Percentiles rank a stretch among this genome's conserved stretches.
Conservation (phyloP, 2,797 vertebrate species). For the Sarcoramphus papa region DNA sequence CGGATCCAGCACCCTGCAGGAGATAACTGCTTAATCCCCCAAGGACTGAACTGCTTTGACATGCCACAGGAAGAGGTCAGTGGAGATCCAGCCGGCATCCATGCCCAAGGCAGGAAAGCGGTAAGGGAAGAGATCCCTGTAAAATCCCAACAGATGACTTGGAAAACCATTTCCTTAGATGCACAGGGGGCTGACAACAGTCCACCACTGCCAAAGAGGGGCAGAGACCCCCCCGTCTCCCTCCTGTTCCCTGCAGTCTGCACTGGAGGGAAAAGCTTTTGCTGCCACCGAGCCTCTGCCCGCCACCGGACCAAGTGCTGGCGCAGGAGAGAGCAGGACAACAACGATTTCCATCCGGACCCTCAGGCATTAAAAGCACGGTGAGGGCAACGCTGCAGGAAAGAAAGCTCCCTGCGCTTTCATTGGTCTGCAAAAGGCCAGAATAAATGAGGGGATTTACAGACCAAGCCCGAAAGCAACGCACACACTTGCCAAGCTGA, state of each 20-base stretch:
- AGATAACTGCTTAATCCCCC: neutral
- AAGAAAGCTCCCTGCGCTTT: neutral
- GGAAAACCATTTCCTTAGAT: neutral
- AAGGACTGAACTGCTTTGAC: neutral
- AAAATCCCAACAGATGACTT: neutral
- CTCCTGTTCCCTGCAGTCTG: neutral
- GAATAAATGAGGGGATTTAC: neutral
- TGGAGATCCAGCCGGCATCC: neutral
- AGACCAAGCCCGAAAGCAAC: neutral
- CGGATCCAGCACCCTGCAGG: neutral
- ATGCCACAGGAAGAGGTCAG: neutral
- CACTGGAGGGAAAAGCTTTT: neutral
- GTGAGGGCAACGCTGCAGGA: rapidly evolving
- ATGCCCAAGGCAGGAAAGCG: neutral
- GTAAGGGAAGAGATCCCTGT: neutral
- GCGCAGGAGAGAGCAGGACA: neutral
- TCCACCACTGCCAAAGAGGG: neutral
- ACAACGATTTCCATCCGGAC: rapidly evolving
- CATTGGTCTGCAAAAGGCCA: neutral
- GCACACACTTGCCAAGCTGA: neutral
- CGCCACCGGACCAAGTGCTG: rapidly evolving
- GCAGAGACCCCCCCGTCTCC: neutral
- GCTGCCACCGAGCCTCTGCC: neutral
- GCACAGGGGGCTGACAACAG: neutral
- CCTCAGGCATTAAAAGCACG: rapidly evolving